A percentile compares a stretch with the other conserved stretches of the same genome.
Evolutionary conservation across 2,113 vertebrate species (phyloP).

Genomic region (Sclerurus mexicanus): DNA sequence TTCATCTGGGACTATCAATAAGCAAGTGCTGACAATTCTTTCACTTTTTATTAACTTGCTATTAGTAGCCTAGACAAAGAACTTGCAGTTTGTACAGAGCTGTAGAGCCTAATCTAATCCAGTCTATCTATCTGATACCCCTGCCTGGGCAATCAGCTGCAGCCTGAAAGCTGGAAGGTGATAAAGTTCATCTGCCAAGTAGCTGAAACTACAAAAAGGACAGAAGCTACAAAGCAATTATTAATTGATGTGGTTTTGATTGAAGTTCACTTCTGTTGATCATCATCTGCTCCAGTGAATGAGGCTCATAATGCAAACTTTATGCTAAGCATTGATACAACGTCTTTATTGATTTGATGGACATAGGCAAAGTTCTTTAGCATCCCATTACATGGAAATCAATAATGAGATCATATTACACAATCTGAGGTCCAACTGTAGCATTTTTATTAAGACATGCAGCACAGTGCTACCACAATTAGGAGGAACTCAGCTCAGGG

Average conservation of each 20-base stretch:
- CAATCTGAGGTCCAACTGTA: background rate
- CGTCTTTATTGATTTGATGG: background rate
- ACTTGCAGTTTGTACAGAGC: background rate
- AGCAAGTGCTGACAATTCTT: slow-evolving; percentile 12
- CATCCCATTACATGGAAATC: background rate
- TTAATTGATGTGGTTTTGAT: slow-evolving; percentile 42
- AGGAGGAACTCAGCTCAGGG: background rate
- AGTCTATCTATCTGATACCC: background rate
- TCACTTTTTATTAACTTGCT: slow-evolving; percentile 44
- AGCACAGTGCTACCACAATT: background rate
- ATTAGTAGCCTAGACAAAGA: background rate
- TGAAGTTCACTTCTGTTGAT: slow-evolving; percentile 19
- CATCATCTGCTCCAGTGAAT: background rate
- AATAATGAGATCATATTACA: background rate
- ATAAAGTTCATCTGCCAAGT: background rate
- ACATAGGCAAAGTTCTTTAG: background rate
- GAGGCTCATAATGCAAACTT: background rate
- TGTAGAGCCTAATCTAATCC: background rate
- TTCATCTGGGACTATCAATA: slow-evolving; percentile 7
- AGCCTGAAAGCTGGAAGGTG: background rate
- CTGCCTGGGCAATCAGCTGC: slow-evolving; percentile 14
- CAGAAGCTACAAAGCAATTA: slow-evolving; percentile 23
- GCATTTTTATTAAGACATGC: background rate
- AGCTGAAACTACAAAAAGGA: slow-evolving; percentile 19
- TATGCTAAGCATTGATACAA: background rate